A percentile compares a stretch with the other conserved stretches of the same genome.
Conservation (phyloP, 2,797 vertebrate genomes). For the Artibeus lituratus region DNA sequence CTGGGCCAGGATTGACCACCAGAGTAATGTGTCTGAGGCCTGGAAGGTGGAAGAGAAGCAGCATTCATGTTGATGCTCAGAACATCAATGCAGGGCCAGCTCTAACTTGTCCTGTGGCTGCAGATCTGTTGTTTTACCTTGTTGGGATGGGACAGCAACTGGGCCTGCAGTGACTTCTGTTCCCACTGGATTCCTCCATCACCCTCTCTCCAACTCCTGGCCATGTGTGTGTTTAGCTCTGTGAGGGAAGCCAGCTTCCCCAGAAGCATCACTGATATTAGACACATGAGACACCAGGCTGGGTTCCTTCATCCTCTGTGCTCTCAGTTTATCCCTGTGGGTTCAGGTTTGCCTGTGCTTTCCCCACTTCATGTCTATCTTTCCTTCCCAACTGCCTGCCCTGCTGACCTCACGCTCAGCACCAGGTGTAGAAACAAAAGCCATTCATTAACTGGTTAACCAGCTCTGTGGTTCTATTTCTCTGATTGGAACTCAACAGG, state of each 20-base stretch:
- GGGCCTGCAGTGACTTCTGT: background rate
- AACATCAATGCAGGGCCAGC: rapidly evolving
- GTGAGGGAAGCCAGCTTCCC: background rate
- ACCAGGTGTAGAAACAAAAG: background rate
- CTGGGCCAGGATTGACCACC: background rate
- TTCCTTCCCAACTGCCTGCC: background rate
- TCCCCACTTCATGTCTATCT: background rate
- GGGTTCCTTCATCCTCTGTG: background rate
- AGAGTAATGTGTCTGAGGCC: background rate
- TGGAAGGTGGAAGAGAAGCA: background rate
- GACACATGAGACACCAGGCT: rapidly evolving
- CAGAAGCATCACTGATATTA: too few relatives aligned
- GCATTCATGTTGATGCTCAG: too few relatives aligned
- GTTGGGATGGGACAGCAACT: too few relatives aligned
- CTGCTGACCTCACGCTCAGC: background rate
- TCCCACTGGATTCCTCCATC: background rate
- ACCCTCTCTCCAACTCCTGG: background rate
- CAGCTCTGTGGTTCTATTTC: background rate
- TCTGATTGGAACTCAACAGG: background rate
- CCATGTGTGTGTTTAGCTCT: background rate
- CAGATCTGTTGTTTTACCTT: background rate
- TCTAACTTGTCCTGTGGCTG: background rate
- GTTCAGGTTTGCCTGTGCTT: background rate
- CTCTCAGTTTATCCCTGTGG: background rate
- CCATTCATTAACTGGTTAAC: rapidly evolving